Evolutionary conservation across 2,888 invertebrate species (phyloP).

Genomic region (Harpagoxenus sublaevis): DNA sequence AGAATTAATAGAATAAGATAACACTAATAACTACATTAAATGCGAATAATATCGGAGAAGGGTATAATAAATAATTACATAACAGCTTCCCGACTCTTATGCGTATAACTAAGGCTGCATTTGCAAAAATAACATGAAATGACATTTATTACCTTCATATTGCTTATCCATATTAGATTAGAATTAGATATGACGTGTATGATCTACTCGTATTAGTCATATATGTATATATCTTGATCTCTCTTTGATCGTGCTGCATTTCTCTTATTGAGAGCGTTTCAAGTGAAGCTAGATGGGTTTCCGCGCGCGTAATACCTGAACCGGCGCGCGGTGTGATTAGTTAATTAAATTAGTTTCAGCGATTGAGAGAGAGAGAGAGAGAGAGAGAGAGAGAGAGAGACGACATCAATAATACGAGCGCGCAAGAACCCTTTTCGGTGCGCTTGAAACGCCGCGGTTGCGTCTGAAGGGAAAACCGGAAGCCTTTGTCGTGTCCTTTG

Average conservation of each 20-base stretch:
- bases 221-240: not conserved
- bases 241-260: conserved; percentile 9
- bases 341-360: conserved; percentile 67
- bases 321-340: conserved; percentile 58
- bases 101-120: not conserved
- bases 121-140: not conserved
- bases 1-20: not conserved
- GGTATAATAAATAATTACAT: not conserved
- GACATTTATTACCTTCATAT: not conserved
- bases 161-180: not conserved
- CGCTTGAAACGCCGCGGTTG: conserved; percentile 50
- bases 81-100: not conserved
- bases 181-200: not conserved
- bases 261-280: conserved; percentile 17
- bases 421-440: conserved; percentile 44
- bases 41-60: not conserved
- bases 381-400: conserved; percentile 1
- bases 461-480: conserved; percentile 60
- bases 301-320: conserved; percentile 37
- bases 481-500: conserved; percentile 55
- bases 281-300: conserved; percentile 27
- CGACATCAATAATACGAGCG: conserved; percentile 9
- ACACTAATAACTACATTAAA: not conserved
- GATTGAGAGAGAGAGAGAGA: conserved; percentile 31
- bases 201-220: not conserved